These are phyloP conservation scores for Opisthocomus hoazin DNA, from an alignment of 2,113 vertebrate species.

Conservation along the genomic window DNA sequence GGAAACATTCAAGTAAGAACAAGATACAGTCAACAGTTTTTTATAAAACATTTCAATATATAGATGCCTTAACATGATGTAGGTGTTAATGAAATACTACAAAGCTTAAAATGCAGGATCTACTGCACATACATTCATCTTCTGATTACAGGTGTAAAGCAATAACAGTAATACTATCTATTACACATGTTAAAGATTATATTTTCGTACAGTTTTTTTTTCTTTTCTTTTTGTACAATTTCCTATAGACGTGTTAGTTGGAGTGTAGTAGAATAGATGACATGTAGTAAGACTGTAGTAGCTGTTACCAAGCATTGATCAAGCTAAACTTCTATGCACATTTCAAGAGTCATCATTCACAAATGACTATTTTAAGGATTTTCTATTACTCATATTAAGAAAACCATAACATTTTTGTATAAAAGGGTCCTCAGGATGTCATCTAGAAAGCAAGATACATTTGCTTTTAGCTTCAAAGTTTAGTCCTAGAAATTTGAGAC, in stretches of 20 bases:
- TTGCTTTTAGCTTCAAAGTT: not conserved
- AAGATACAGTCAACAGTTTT: not conserved
- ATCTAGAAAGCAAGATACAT: not conserved
- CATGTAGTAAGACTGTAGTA: not conserved
- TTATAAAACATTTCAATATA: not conserved
- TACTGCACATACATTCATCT: not conserved
- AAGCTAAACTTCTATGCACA: not conserved
- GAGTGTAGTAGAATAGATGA: not conserved
- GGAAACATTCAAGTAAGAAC: not conserved
- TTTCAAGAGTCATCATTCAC: not conserved
- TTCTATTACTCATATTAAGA: not conserved
- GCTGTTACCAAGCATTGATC: not conserved
- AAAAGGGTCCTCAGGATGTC: not conserved
- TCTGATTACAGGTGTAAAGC: not conserved
- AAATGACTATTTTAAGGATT: not conserved
- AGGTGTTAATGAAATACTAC: not conserved
- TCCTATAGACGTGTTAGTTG: not conserved
- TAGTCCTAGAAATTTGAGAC: not conserved
- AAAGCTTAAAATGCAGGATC: not conserved
- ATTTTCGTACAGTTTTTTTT: not conserved
- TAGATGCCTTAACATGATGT: not conserved
- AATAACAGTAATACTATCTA: not conserved
- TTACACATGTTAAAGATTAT: not conserved
- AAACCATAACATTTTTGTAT: not conserved
- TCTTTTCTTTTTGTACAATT: not conserved